Percentiles rank a stretch among this genome's conserved stretches.
Conservation (phyloP, 2,797 vertebrate species). For the Microctenopoma steveboyesi region DNA sequence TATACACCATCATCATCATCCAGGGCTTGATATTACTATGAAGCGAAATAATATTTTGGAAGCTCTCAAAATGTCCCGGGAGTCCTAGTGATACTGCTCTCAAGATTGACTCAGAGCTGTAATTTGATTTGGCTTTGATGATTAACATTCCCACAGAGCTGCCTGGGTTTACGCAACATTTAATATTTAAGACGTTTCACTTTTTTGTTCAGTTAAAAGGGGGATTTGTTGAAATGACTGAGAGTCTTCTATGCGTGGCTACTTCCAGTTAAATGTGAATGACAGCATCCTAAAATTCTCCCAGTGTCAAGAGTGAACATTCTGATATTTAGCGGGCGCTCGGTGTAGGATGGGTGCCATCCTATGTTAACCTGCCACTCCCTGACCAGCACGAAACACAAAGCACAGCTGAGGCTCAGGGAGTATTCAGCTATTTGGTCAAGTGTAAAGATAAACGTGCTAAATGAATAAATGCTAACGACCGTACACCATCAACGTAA, state of each 20-base stretch:
- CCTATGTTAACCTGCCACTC: too few species aligned
- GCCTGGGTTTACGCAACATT: background rate
- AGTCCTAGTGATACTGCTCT: too few species aligned
- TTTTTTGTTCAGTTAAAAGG: background rate
- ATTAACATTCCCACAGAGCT: too few species aligned
- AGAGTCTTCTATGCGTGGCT: too few species aligned
- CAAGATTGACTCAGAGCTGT: background rate
- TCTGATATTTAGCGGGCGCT: too few species aligned
- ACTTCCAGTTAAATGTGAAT: background rate
- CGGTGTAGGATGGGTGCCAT: background rate
- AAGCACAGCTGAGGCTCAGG: too few species aligned
- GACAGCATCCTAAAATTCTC: background rate
- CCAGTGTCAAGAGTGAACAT: background rate
- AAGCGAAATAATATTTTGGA: background rate
- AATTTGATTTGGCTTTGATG: background rate
- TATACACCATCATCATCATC: background rate
- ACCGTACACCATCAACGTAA: background rate
- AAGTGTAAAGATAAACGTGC: background rate
- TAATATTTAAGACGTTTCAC: background rate
- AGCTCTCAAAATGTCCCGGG: background rate
- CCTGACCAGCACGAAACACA: too few species aligned
- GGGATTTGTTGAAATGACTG: too few species aligned
- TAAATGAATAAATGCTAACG: background rate
- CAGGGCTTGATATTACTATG: background rate
- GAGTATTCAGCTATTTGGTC: too few species aligned